phyloP scores from a whole-genome alignment of 2,113 vertebrate species.

The Amphiprion ocellaris region DNA sequence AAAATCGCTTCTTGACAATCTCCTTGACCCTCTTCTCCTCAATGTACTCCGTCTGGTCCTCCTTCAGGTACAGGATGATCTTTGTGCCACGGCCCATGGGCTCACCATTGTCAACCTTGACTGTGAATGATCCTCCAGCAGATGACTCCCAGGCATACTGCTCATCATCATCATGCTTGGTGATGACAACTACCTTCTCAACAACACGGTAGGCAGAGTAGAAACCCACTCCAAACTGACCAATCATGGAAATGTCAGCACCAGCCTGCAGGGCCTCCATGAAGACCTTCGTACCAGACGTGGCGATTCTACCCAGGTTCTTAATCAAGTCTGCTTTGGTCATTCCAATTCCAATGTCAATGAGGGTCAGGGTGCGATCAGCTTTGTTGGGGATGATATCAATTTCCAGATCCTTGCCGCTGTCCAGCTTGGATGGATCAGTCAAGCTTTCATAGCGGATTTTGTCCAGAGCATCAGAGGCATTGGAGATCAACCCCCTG shows the following conservation, averaged over 20 bases:
- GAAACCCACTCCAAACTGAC: slow-evolving; percentile 97
- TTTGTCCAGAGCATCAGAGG: too few species aligned
- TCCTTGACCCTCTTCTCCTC: slow-evolving; percentile 94
- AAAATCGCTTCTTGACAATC: slow-evolving; percentile 92
- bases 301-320: slow-evolving; percentile 94
- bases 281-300: slow-evolving; percentile 96
- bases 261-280: slow-evolving; percentile 98
- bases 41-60: slow-evolving; percentile 93
- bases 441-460: too few species aligned
- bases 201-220: slow-evolving; percentile 95
- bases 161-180: slow-evolving; percentile 95
- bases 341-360: slow-evolving; percentile 95
- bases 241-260: slow-evolving; percentile 96
- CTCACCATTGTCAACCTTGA: slow-evolving; percentile 89
- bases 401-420: too few species aligned
- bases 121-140: slow-evolving; percentile 95
- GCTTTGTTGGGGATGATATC: slow-evolving; percentile 53
- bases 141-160: slow-evolving; percentile 96
- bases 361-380: slow-evolving; percentile 89
- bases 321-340: slow-evolving; percentile 96
- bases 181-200: slow-evolving; percentile 93
- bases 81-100: slow-evolving; percentile 93
- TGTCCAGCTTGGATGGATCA: too few species aligned
- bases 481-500: too few species aligned
- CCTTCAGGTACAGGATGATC: slow-evolving; percentile 93